These are phyloP conservation scores for Bombyx huttoni DNA, from an alignment of 2,888 invertebrate species.

Conservation along the genomic window DNA sequence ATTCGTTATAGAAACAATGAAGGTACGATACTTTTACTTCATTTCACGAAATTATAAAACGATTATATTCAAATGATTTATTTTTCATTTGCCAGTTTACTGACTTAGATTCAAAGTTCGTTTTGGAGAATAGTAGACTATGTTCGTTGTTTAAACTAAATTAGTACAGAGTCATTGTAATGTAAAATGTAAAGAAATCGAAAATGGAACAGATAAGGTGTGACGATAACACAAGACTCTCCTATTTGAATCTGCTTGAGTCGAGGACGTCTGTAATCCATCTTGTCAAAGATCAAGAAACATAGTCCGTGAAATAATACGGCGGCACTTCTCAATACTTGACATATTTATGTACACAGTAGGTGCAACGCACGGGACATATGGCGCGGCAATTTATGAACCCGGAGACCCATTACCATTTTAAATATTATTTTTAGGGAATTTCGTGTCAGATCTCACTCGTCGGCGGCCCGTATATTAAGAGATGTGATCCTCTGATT, in stretches of 20 bases:
- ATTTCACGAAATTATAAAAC: neutral
- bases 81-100: conserved; percentile 8
- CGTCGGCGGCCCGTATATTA: conserved; percentile 64
- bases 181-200: neutral
- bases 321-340: conserved; percentile 58
- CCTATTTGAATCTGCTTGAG: conserved; percentile 1
- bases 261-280: conserved; percentile 8
- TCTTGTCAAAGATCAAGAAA: conserved; percentile 36
- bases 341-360: conserved; percentile 72
- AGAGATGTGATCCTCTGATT: conserved; percentile 70
- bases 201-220: conserved; percentile 12
- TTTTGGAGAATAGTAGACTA: neutral
- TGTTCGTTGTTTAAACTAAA: too few species aligned
- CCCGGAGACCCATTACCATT: conserved; percentile 68
- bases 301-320: conserved; percentile 32
- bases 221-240: conserved; percentile 17
- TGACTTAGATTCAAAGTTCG: neutral
- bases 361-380: conserved; percentile 66
- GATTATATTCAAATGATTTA: neutral
- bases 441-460: conserved; percentile 73
- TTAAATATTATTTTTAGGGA: conserved; percentile 74
- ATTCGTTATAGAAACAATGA: neutral
- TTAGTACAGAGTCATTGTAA: conserved; percentile 3
- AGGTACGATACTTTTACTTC: neutral
- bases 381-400: conserved; percentile 72